Conservation (phyloP, 2,888 invertebrate genomes). For the Sphaerophoria taeniata region DNA sequence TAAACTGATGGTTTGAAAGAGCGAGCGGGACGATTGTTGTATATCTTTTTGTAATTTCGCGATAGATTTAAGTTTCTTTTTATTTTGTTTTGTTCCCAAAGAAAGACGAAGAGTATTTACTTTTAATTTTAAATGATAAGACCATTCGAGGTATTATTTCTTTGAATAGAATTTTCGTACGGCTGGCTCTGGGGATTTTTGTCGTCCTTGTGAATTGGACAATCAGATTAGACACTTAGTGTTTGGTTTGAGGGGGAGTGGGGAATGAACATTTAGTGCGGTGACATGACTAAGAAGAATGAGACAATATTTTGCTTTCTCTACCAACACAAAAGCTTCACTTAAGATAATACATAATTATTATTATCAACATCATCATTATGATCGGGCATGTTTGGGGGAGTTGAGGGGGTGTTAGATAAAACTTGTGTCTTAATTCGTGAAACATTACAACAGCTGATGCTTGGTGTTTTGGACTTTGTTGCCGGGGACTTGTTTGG, state of each 20-base stretch:
- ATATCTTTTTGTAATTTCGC: not conserved
- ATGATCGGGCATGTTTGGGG: not conserved
- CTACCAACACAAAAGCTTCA: constrained; percentile 36
- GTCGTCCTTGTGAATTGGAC: constrained; percentile 30
- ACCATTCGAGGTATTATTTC: constrained; percentile 25
- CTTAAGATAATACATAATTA: constrained; percentile 46
- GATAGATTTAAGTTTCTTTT: constrained; percentile 1
- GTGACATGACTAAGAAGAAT: constrained; percentile 62
- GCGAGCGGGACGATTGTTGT: not conserved
- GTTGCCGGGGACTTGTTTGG: constrained; percentile 57
- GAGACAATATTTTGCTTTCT: constrained; percentile 1
- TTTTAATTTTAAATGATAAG: constrained; percentile 74
- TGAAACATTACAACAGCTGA: constrained; percentile 46
- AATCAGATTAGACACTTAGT: constrained; percentile 59
- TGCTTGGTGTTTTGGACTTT: constrained; percentile 47
- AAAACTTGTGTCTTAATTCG: constrained; percentile 57
- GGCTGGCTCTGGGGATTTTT: not conserved
- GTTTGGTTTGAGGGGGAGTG: not conserved
- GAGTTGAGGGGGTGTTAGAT: too few relatives aligned
- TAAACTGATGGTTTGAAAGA: not conserved
- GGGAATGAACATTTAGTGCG: constrained; percentile 18
- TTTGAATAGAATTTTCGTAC: not conserved
- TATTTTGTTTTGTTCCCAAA: not conserved
- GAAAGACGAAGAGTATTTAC: constrained; percentile 50
- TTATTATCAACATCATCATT: not conserved